A percentile compares a stretch with the other conserved stretches of the same genome.
Conservation (phyloP, 2,888 invertebrate genomes). For the Labia minor region DNA sequence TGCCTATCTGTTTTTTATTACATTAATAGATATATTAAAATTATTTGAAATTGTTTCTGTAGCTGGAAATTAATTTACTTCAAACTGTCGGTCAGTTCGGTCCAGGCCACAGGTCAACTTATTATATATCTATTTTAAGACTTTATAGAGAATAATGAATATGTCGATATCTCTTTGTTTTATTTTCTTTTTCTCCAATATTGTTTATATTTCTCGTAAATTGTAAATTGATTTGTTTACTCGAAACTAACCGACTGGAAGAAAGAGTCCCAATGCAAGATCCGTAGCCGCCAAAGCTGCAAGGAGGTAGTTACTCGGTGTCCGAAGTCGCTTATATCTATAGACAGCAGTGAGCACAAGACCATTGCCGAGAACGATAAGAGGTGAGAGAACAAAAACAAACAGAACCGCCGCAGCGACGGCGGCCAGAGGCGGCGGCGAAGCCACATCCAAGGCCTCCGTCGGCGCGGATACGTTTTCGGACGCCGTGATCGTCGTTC, state of each 20-base stretch:
- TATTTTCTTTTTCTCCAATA: too few relatives aligned
- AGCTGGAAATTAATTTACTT: too few relatives aligned
- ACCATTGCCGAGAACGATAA: constrained; percentile 48
- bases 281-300: constrained; percentile 50
- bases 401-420: constrained; percentile 41
- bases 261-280: constrained; percentile 47
- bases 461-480: background rate
- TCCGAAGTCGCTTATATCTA: constrained; percentile 48
- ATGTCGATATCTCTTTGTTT: too few relatives aligned
- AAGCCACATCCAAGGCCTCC: background rate
- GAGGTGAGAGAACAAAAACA: constrained; percentile 44
- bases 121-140: too few relatives aligned
- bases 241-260: constrained; percentile 43
- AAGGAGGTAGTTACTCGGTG: constrained; percentile 50
- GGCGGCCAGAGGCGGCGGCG: constrained; percentile 35
- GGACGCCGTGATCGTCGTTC: background rate
- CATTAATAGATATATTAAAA: too few relatives aligned
- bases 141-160: too few relatives aligned
- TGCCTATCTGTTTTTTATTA: too few relatives aligned
- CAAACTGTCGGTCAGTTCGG: too few relatives aligned
- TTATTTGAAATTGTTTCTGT: too few relatives aligned
- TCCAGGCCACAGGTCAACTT: too few relatives aligned
- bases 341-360: constrained; percentile 48
- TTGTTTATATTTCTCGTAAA: too few relatives aligned
- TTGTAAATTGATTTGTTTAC: too few relatives aligned